Conservation (phyloP, 2,113 vertebrate species). For the Carassius auratus region DNA sequence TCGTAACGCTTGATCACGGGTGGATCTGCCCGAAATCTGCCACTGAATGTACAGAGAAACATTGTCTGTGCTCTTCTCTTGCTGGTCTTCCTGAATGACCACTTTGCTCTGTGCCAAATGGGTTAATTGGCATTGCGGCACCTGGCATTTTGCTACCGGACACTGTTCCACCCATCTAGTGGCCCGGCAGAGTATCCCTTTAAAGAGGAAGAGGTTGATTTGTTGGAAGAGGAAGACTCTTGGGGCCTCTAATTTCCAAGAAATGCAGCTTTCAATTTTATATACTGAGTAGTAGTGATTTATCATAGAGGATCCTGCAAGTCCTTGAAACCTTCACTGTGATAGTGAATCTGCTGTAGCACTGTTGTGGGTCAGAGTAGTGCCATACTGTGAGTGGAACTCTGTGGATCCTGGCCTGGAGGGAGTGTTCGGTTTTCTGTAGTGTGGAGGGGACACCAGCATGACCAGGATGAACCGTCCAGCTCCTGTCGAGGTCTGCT, state of each 20-base stretch:
- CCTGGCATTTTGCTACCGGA: constrained; percentile 52
- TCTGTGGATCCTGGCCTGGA: constrained; percentile 39
- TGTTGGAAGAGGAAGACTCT: background rate
- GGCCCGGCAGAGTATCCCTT: background rate
- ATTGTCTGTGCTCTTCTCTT: constrained; percentile 48
- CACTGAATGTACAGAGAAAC: constrained; percentile 69
- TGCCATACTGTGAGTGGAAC: constrained; percentile 18
- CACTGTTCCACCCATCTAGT: constrained; percentile 30
- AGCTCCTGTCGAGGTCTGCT: constrained; percentile 93
- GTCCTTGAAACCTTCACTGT: constrained; percentile 16
- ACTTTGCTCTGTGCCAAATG: constrained; percentile 76
- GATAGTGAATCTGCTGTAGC: constrained; percentile 14
- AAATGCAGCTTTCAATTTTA: constrained; percentile 23
- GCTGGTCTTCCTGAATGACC: constrained; percentile 67
- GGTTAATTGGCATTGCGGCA: constrained; percentile 76
- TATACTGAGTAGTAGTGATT: constrained; percentile 26
- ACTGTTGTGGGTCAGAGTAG: background rate
- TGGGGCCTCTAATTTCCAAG: background rate
- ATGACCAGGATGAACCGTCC: constrained; percentile 92
- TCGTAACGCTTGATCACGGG: constrained; percentile 49
- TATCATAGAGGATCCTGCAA: background rate
- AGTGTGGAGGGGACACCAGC: constrained; percentile 33
- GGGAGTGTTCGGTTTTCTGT: constrained; percentile 21
- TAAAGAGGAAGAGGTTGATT: constrained; percentile 7
- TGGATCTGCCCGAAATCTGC: constrained; percentile 52